These are phyloP conservation scores for Cynodonichthys magdalenae DNA, from an alignment of 2,797 vertebrate species.

Conservation along the genomic window DNA sequence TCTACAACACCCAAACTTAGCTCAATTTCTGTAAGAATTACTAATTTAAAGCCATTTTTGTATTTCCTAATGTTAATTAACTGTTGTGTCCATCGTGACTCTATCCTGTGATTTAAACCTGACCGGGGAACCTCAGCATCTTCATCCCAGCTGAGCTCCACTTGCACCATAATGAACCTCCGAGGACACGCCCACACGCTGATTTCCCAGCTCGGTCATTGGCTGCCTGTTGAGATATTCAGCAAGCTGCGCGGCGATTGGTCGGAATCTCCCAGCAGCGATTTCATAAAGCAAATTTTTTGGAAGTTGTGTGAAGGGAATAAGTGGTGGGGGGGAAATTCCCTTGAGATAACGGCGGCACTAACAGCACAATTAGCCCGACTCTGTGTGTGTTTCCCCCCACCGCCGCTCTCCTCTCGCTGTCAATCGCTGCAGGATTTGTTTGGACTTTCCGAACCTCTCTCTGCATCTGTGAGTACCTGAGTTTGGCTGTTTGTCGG, in stretches of 20 bases:
- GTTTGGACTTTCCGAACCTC: slow-evolving; percentile 51
- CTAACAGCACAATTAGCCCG: slow-evolving; percentile 39
- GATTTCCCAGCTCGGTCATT: slow-evolving; percentile 50
- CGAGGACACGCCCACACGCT: slow-evolving; percentile 58
- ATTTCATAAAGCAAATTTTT: slow-evolving; percentile 83
- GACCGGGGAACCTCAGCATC: slow-evolving; percentile 28
- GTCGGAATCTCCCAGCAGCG: slow-evolving; percentile 56
- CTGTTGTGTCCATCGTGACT: no score
- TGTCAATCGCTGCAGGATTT: slow-evolving; percentile 55
- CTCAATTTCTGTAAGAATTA: no score
- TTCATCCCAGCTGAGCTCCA: slow-evolving; percentile 36
- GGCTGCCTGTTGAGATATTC: slow-evolving; percentile 68
- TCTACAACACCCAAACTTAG: no score
- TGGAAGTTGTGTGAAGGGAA: slow-evolving; percentile 80
- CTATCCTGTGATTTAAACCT: neutral
- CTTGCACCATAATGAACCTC: slow-evolving; percentile 41
- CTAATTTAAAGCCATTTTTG: no score
- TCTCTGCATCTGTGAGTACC: slow-evolving; percentile 77
- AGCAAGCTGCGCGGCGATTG: slow-evolving; percentile 60
- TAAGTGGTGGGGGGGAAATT: slow-evolving; percentile 49
- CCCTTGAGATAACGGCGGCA: slow-evolving; percentile 64
- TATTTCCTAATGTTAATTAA: no score
- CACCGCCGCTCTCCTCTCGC: slow-evolving; percentile 10
- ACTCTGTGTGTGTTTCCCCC: slow-evolving; percentile 1
- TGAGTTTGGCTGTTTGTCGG: slow-evolving; percentile 27